Evolutionary conservation across 2,113 vertebrate species (phyloP).

Genomic region (Pseudopodoces humilis): DNA sequence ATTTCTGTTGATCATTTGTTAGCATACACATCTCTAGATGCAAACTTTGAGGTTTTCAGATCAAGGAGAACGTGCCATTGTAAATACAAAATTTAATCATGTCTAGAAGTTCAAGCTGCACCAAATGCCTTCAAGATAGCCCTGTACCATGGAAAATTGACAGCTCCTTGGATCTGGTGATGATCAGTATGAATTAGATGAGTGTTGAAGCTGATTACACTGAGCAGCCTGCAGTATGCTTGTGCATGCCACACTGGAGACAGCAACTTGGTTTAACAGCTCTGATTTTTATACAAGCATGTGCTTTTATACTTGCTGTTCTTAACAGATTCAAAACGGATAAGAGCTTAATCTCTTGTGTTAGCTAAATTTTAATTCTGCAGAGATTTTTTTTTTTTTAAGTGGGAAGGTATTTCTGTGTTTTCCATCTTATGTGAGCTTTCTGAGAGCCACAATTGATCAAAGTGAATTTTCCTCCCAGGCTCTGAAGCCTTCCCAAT

Average conservation of each 20-base stretch:
- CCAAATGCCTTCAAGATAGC: background rate
- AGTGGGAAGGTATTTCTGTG: background rate
- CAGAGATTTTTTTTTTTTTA: background rate
- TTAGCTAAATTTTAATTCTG: background rate
- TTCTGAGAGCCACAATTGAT: background rate
- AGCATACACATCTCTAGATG: background rate
- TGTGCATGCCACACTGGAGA: background rate
- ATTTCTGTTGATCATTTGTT: background rate
- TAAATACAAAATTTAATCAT: background rate
- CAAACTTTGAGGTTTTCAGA: background rate
- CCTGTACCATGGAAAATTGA: background rate
- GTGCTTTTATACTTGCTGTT: background rate
- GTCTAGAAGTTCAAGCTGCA: background rate
- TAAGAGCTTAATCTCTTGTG: background rate
- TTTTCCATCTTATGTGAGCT: background rate
- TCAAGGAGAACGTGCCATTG: background rate
- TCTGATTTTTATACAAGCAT: background rate
- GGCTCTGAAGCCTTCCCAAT: background rate
- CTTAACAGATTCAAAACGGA: background rate
- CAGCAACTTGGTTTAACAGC: background rate
- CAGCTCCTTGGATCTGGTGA: background rate
- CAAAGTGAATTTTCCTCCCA: slow-evolving; percentile 20
- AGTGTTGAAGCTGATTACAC: background rate
- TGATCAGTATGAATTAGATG: background rate
- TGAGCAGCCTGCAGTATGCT: background rate